Base-by-base conservation (phyloP, 2,113 vertebrate genomes). In the Ceyx cyanopectus region DNA sequence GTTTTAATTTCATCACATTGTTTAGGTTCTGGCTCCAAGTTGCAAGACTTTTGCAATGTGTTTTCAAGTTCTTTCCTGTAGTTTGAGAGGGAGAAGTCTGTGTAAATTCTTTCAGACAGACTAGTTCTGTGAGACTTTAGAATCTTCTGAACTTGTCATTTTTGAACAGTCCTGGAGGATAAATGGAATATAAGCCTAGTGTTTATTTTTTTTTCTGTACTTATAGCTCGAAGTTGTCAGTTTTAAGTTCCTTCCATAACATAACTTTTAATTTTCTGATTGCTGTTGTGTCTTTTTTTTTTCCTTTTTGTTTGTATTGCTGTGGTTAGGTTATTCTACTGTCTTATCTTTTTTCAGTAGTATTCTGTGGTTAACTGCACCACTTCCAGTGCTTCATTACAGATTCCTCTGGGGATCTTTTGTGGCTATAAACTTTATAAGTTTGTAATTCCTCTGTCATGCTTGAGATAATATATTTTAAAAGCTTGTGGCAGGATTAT, bases 11-110 rank as follows among this genome's bases (percentile, higher is more conserved):
- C 56, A 23, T 67, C 20, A 10, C 1, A 0, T 56, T 80, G 7
- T 70, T 87, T 66, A 34, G 17, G 48, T 92, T 91, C 62, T 81
- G 76, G 9, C 65, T 88, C 65, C 41, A 61, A 46, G 45, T 46
- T 75, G 14, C 26, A 54, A 78, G 60, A 29, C 16, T 78, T 62
- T 14, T 70, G 45, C 14, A 21, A 48, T 2, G 20, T 2, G 2
- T 67, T 93, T 85, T 63, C 29, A 67, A 72, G 29, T 34, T 60
- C 26, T 86, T 88, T 81, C 26, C 11, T 63, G 29, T 67, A 70
- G 53, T 26, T 48, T 5, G 6, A 69, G 63, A 77, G 3, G 13
- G 53, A 73, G 34, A 66, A 40, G 20, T 54, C 62, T 22, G 7
- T 85, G 10, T 60, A 41, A 41, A 45, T 67, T 77, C 9, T 29